Evolutionary conservation across 2,888 invertebrate species (phyloP).

Genomic region (Lithophane leautieri): DNA sequence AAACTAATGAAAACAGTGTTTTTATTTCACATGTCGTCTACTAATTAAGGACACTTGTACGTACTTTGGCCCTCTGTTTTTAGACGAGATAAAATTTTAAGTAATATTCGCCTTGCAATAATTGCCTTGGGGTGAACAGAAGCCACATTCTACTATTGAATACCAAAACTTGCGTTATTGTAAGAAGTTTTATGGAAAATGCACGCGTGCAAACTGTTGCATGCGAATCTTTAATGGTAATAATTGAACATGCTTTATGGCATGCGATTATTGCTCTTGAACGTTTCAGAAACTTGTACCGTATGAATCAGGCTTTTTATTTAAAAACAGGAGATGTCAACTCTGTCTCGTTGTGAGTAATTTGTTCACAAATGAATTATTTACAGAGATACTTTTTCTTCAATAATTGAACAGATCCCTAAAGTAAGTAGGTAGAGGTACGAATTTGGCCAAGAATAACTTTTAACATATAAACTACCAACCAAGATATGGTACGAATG

Average conservation of each 20-base stretch:
- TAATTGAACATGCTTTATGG: not conserved
- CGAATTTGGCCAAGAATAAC: not conserved
- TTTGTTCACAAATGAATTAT: not conserved
- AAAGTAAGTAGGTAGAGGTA: not conserved
- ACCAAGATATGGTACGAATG: not conserved
- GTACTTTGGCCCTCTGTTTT: not conserved
- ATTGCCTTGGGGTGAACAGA: not conserved
- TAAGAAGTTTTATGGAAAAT: not conserved
- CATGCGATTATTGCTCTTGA: not conserved
- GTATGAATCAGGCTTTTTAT: not conserved
- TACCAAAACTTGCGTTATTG: not conserved
- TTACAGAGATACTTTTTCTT: not conserved
- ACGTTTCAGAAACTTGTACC: not conserved
- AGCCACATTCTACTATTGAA: not conserved
- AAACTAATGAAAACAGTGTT: not conserved
- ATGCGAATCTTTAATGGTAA: not conserved
- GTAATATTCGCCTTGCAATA: not conserved
- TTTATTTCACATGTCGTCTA: not conserved
- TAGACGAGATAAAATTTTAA: not conserved
- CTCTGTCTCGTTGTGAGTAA: not conserved
- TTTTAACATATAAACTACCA: not conserved
- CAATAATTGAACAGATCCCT: not conserved
- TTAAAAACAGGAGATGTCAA: not conserved
- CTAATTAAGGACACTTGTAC: not conserved
- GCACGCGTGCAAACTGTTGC: not conserved